A percentile compares a stretch with the other conserved stretches of the same genome.
Evolutionary conservation across 2,797 vertebrate species (phyloP).

Genomic region (Thripadectes ignobilis): DNA sequence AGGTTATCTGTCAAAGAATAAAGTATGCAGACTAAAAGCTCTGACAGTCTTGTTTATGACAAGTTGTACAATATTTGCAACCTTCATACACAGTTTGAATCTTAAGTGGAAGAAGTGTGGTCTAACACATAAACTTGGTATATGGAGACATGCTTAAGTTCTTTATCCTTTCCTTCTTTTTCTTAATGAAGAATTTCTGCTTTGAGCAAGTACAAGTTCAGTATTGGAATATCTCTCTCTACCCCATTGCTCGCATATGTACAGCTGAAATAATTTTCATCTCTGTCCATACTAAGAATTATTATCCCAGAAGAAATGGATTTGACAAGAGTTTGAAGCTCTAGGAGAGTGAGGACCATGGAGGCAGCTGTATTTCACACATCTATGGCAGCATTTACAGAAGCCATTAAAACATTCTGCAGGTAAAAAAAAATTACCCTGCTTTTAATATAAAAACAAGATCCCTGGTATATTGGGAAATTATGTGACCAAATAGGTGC

Average conservation of each 20-base stretch:
- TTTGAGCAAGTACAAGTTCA: not conserved
- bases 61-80: not conserved
- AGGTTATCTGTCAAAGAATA: not conserved
- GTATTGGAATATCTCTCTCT: not conserved
- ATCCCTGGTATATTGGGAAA: not conserved
- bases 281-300: not conserved
- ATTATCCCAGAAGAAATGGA: not conserved
- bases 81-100: not conserved
- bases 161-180: not conserved
- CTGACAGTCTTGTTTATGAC: not conserved
- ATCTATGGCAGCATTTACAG: not conserved
- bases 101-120: not conserved
- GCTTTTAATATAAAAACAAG: not conserved
- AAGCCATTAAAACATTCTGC: not conserved
- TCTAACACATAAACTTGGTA: not conserved
- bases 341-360: not conserved
- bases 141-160: not conserved
- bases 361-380: not conserved
- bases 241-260: accelerated
- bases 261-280: not conserved
- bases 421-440: not conserved
- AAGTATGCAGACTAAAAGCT: slow-evolving; percentile 1
- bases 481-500: not conserved
- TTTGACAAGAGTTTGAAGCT: not conserved
- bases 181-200: not conserved